Percentiles rank a stretch among this genome's conserved stretches.
Conservation (phyloP, 2,797 vertebrate species). For the Discoglossus pictus region DNA sequence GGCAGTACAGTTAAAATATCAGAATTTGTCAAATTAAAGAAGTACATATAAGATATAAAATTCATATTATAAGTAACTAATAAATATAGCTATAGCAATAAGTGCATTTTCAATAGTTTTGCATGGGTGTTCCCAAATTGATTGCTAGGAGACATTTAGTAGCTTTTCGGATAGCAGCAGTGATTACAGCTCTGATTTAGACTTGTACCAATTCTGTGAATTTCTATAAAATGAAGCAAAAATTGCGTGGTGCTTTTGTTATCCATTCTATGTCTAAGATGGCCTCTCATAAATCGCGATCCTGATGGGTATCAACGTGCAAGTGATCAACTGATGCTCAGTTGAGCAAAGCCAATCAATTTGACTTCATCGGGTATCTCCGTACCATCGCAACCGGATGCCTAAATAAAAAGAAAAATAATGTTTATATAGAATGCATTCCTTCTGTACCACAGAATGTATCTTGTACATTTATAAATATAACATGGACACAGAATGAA, state of each 20-base stretch:
- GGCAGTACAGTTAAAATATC: conserved; percentile 70
- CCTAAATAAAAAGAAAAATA: conserved; percentile 67
- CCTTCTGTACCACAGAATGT: no score
- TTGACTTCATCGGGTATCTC: conserved; percentile 96
- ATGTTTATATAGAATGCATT: no score
- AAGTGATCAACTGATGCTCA: conserved; percentile 90
- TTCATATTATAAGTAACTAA: conserved; percentile 76
- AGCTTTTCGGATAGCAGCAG: conserved; percentile 70
- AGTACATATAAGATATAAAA: conserved; percentile 76
- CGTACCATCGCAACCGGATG: conserved; percentile 86
- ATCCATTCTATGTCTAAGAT: conserved; percentile 62
- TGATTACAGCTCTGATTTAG: conserved; percentile 63
- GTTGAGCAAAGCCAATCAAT: conserved; percentile 94
- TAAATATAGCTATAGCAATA: conserved; percentile 76
- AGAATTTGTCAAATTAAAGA: conserved; percentile 70
- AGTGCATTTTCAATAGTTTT: conserved; percentile 80
- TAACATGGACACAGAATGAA: no score
- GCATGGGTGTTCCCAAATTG: conserved; percentile 64
- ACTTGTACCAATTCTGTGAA: conserved; percentile 69
- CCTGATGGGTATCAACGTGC: conserved; percentile 55
- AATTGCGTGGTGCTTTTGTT: conserved; percentile 67
- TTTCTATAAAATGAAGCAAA: conserved; percentile 74
- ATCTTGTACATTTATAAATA: no score
- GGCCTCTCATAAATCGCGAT: conserved; percentile 64
- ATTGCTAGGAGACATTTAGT: conserved; percentile 65